Base-by-base conservation (phyloP, 2,888 invertebrate species). In the Tetanocera ferruginea region DNA sequence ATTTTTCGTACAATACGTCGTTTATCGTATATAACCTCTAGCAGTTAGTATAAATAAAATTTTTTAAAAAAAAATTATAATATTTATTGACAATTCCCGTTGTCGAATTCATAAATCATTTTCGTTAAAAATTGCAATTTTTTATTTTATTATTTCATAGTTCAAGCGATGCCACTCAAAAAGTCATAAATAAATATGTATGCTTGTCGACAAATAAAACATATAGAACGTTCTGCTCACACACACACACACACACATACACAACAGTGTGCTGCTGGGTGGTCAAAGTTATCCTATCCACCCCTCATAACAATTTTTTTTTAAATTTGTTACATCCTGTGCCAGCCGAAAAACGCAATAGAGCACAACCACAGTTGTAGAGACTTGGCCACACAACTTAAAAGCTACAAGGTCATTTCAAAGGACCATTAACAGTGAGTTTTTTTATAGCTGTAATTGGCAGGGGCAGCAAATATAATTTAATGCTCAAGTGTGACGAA, bases 151-250 rank as follows among this genome's bases (percentile, higher is more conserved):
- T 74, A 81, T 83, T 79, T 78, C 82, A 79, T 77, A 86, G 88
- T 87, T 87, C 87, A 87, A 87, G 86, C 84, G 87, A 83, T 84
- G 84, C 82, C 85, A 85, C 81, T 84, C 84, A 83, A 87, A 85
- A 86, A 84, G 85, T 85, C 87, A 88, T 87, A 87, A 87, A 87
- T 87, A 87, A 88, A 86, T 86, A 86, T 88, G 86, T 86, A 86
- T 87, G 86, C 86, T 87, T 86, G 85, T 87, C 87, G 87, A 88
- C 87, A 87, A 88, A 85, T 86, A 87, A 37, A 37, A 55, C 66
- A 66, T 52, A 37, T 37, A 51, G 49, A 1, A 69, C 3, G 17
- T 17, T 11, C 25, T 25, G 19, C 49, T 23, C 11, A 43, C 2
- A 28, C 51, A 28, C 25, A 8, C 23, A 28, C 51, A 28, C 25